A percentile compares a stretch with the other conserved stretches of the same genome.
phyloP scores from a whole-genome alignment of 2,888 invertebrate species.

The Boloria selene region DNA sequence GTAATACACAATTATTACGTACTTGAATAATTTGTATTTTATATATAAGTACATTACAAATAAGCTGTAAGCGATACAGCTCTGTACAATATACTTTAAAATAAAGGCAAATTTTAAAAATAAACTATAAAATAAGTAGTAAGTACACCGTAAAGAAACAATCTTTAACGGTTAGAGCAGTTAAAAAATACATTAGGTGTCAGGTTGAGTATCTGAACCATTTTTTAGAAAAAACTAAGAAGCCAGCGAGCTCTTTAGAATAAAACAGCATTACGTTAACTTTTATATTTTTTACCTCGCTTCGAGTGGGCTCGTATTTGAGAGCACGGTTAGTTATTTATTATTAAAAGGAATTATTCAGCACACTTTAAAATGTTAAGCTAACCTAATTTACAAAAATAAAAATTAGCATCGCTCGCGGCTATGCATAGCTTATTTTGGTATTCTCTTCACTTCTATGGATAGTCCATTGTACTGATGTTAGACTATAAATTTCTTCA shows the following conservation, averaged over 20 bases:
- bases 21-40: neutral
- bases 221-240: neutral
- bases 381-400: too few relatives aligned
- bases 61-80: neutral
- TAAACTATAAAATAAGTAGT: neutral
- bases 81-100: neutral
- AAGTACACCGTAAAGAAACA: neutral
- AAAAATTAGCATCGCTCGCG: too few relatives aligned
- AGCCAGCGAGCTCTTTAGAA: neutral
- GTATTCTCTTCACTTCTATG: too few relatives aligned
- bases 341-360: too few relatives aligned
- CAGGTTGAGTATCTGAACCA: neutral
- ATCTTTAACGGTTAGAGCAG: neutral
- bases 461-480: too few relatives aligned
- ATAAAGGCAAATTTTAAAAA: neutral
- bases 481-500: too few relatives aligned
- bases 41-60: neutral
- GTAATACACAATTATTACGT: conserved; percentile 5
- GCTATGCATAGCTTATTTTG: too few relatives aligned
- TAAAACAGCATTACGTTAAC: neutral
- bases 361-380: too few relatives aligned
- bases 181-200: conserved; percentile 10
- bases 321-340: too few relatives aligned
- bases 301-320: neutral
- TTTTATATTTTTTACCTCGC: neutral